phyloP scores from a whole-genome alignment of 2,888 invertebrate species.

The Chymomyza procnemis region DNA sequence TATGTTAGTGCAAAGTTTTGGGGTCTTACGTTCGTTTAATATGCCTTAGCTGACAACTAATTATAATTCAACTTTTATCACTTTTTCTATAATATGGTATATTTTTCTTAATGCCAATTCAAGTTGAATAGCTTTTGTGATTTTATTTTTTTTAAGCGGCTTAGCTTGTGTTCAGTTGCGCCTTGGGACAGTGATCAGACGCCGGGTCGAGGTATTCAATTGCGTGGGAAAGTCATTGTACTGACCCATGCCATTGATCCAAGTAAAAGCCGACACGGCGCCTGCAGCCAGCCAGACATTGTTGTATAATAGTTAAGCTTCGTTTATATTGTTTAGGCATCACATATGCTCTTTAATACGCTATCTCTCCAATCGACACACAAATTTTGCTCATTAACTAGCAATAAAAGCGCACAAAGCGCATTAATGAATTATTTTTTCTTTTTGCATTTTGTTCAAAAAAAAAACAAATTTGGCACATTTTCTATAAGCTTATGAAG shows the following conservation, averaged over 20 bases:
- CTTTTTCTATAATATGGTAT: neutral
- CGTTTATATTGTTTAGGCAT: neutral
- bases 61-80: constrained; percentile 43
- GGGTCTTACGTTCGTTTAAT: constrained; percentile 24
- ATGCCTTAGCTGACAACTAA: constrained; percentile 48
- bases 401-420: constrained; percentile 47
- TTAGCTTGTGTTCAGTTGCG: constrained; percentile 32
- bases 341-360: neutral
- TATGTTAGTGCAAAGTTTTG: constrained; percentile 15
- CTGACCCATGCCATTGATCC: neutral
- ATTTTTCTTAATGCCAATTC: constrained; percentile 55
- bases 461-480: constrained; percentile 14
- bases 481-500: neutral
- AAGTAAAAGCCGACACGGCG: neutral
- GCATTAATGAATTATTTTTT: constrained; percentile 57
- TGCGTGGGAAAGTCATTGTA: constrained; percentile 53
- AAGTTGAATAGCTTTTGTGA: constrained; percentile 41
- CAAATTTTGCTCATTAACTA: constrained; percentile 49
- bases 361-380: neutral
- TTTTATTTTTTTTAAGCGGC: constrained; percentile 38
- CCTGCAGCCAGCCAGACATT: neutral
- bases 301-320: neutral
- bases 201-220: neutral
- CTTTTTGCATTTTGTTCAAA: constrained; percentile 28
- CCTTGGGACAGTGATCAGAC: neutral